Conservation (phyloP, 2,888 invertebrate genomes). For the Nemotelus pantherinus region DNA sequence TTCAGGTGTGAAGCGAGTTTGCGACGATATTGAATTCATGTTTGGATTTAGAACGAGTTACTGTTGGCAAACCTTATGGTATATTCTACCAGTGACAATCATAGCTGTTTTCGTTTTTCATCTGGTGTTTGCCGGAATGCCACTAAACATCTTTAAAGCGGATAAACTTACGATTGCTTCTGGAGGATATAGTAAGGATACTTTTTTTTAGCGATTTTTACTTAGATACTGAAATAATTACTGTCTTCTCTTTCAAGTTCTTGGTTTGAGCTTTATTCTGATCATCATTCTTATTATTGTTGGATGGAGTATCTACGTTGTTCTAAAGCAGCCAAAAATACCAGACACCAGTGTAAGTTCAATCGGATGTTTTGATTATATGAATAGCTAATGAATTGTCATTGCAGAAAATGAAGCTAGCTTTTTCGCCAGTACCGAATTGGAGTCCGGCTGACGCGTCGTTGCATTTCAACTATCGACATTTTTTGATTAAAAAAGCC, state of each 20-base stretch:
- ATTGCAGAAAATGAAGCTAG: constrained; percentile 7
- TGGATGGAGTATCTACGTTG: constrained; percentile 2
- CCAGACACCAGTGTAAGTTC: constrained; percentile 1
- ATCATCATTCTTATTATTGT: neutral
- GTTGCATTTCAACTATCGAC: constrained; percentile 29
- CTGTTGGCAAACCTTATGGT: constrained; percentile 15
- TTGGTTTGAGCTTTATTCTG: neutral
- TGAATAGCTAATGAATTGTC: neutral
- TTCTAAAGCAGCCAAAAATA: constrained; percentile 2
- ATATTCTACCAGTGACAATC: neutral
- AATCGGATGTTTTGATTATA: neutral
- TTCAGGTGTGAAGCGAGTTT: constrained; percentile 27
- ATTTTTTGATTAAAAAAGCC: constrained; percentile 29
- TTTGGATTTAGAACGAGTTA: constrained; percentile 19
- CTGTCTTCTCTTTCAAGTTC: constrained; percentile 3
- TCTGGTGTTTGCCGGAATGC: neutral
- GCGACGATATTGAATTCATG: constrained; percentile 34
- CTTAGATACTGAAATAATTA: neutral
- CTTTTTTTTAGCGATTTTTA: neutral
- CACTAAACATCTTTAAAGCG: neutral
- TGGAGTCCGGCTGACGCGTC: constrained; percentile 32
- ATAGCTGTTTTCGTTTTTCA: neutral
- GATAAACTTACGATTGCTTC: neutral
- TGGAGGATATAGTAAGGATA: constrained; percentile 12
- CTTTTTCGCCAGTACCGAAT: neutral